Conservation (phyloP, 2,888 invertebrate genomes). For the Leucophora obtusa region DNA sequence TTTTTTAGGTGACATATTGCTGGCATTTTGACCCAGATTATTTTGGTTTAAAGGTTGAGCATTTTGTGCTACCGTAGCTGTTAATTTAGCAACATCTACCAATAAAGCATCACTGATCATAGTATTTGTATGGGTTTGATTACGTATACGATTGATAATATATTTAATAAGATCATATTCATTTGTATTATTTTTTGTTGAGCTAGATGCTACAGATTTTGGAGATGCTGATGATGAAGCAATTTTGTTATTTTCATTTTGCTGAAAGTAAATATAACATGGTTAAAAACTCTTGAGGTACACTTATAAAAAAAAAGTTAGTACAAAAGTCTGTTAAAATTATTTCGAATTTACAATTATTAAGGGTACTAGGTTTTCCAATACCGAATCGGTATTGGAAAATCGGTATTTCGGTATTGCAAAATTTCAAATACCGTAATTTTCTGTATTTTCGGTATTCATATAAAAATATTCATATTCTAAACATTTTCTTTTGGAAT, state of each 20-base stretch:
- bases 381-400: too few relatives aligned
- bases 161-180: constrained; percentile 74
- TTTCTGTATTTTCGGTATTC: too few relatives aligned
- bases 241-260: constrained; percentile 47
- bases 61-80: constrained; percentile 74
- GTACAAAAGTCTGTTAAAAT: too few relatives aligned
- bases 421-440: too few relatives aligned
- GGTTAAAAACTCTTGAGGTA: too few relatives aligned
- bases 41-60: constrained; percentile 57
- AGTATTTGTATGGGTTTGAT: constrained; percentile 74
- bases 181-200: constrained; percentile 26
- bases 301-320: too few relatives aligned
- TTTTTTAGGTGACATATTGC: constrained; percentile 75
- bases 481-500: too few relatives aligned
- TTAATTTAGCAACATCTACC: constrained; percentile 75
- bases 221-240: constrained; percentile 52
- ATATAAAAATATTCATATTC: too few relatives aligned
- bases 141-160: constrained; percentile 75
- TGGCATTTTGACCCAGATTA: constrained; percentile 59
- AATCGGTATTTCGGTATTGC: too few relatives aligned
- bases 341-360: too few relatives aligned
- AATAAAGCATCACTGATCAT: constrained; percentile 75
- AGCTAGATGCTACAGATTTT: constrained; percentile 51
- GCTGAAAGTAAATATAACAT: constrained; percentile 35
- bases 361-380: too few relatives aligned